These are phyloP conservation scores for Diachrysia chrysitis DNA, from an alignment of 2,888 invertebrate species.

Conservation along the genomic window DNA sequence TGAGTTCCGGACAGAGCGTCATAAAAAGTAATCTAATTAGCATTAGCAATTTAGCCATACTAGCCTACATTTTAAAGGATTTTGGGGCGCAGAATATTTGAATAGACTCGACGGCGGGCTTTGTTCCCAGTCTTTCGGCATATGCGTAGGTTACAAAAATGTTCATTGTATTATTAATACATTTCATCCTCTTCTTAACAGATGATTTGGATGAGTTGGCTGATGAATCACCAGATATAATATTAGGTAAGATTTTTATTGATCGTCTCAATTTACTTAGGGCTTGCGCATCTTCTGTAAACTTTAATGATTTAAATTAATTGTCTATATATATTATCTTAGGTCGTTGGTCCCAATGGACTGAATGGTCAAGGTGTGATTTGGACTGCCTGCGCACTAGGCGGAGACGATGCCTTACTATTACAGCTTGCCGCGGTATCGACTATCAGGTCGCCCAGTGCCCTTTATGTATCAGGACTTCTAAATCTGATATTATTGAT, in stretches of 20 bases:
- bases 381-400: constrained; percentile 96
- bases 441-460: constrained; percentile 83
- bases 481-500: constrained; percentile 79
- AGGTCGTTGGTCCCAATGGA: constrained; percentile 96
- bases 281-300: too few relatives aligned
- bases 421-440: constrained; percentile 78
- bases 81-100: too few relatives aligned
- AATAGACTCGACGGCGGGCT: too few relatives aligned
- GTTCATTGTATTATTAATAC: too few relatives aligned
- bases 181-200: constrained; percentile 67
- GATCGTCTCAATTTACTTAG: too few relatives aligned
- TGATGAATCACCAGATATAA: constrained; percentile 82
- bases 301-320: too few relatives aligned
- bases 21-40: too few relatives aligned
- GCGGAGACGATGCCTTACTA: constrained; percentile 92
- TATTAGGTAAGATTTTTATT: constrained; percentile 69
- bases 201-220: constrained; percentile 82
- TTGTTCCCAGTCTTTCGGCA: too few relatives aligned
- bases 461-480: constrained; percentile 82
- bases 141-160: too few relatives aligned
- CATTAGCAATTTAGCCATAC: too few relatives aligned
- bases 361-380: constrained; percentile 97
- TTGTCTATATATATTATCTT: not conserved
- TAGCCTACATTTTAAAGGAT: too few relatives aligned
- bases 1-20: too few relatives aligned